phyloP scores from a whole-genome alignment of 2,113 vertebrate genomes.

The Onychorhynchus coronatus region DNA sequence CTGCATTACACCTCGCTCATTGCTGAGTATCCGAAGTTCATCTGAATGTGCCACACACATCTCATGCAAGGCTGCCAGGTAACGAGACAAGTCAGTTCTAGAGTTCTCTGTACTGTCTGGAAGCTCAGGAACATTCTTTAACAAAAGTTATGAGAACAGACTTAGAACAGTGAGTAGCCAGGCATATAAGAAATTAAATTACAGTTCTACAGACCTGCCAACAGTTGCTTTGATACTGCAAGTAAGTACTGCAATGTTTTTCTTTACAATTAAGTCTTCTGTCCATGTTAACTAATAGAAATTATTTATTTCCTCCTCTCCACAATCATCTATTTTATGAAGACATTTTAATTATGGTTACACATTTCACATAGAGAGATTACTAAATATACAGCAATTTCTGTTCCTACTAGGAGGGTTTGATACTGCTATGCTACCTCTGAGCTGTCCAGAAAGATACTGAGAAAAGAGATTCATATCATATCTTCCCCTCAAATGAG shows the following conservation, averaged over 20 bases:
- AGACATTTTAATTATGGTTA: not conserved
- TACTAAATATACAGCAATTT: not conserved
- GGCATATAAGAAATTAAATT: not conserved
- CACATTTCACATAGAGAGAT: not conserved
- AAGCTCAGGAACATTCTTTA: slow-evolving; percentile 93
- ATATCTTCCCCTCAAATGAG: not conserved
- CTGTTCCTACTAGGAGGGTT: not conserved
- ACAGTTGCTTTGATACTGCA: not conserved
- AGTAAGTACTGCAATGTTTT: not conserved
- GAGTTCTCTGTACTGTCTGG: slow-evolving; percentile 90
- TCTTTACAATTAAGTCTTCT: not conserved
- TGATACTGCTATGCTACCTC: not conserved
- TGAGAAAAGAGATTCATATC: not conserved
- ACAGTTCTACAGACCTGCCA: not conserved
- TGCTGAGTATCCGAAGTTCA: slow-evolving; percentile 93
- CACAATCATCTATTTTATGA: not conserved
- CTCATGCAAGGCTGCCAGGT: slow-evolving; percentile 93
- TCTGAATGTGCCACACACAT: slow-evolving; percentile 91
- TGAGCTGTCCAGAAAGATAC: not conserved
- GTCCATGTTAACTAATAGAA: not conserved
- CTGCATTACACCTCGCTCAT: slow-evolving; percentile 93
- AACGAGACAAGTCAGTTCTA: slow-evolving; percentile 91
- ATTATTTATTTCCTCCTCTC: not conserved
- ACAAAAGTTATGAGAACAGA: slow-evolving; percentile 51
- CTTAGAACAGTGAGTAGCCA: slow-evolving; percentile 38